Conservation (phyloP, 2,888 invertebrate species). For the Polymixis lichenea region DNA sequence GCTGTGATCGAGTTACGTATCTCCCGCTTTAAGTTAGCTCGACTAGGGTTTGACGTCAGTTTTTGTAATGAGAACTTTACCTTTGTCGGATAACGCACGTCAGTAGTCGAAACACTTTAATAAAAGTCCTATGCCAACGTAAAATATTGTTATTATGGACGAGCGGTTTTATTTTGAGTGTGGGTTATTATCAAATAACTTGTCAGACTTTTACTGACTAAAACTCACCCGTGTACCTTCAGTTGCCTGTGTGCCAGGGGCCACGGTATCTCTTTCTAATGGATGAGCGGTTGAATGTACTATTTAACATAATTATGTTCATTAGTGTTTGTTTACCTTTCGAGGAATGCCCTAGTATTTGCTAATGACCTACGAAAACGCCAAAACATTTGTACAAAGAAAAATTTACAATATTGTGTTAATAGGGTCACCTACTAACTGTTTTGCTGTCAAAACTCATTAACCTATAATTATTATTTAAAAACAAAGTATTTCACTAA, state of each 20-base stretch:
- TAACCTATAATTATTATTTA: slow-evolving; percentile 44
- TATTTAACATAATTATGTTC: too few relatives aligned
- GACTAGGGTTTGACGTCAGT: too few relatives aligned
- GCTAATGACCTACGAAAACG: slow-evolving; percentile 1
- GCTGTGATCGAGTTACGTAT: too few relatives aligned
- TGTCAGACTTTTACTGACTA: too few relatives aligned
- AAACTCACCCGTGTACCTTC: too few relatives aligned
- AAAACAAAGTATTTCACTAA: slow-evolving; percentile 16
- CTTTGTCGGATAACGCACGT: not conserved
- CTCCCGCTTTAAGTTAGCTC: too few relatives aligned
- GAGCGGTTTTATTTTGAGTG: too few relatives aligned
- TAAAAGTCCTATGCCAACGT: not conserved
- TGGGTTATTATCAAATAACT: too few relatives aligned
- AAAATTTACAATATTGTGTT: not conserved
- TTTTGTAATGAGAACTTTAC: too few relatives aligned
- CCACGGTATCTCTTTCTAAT: too few relatives aligned
- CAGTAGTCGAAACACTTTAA: not conserved
- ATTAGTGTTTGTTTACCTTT: not conserved
- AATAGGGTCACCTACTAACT: slow-evolving; percentile 21
- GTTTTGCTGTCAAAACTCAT: slow-evolving; percentile 17
- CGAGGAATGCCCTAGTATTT: not conserved
- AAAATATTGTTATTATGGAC: not conserved
- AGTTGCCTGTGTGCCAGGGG: too few relatives aligned
- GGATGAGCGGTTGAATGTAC: not conserved
- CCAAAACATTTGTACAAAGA: not conserved